These are phyloP conservation scores for Numida meleagris DNA, from an alignment of 2,113 vertebrate genomes.

Conservation along the genomic window DNA sequence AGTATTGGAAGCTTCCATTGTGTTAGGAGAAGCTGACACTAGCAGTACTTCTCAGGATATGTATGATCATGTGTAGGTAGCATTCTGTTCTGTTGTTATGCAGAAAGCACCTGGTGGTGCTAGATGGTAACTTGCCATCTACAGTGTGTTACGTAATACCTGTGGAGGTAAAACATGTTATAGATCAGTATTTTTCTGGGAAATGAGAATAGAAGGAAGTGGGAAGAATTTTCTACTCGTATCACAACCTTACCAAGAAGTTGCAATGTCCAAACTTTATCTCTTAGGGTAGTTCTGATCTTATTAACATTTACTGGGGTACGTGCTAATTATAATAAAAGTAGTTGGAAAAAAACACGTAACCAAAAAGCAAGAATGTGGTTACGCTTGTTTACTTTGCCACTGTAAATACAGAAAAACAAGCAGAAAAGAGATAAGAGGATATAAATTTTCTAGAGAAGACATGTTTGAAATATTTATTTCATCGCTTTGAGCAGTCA, in stretches of 20 bases:
- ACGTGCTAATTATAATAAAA: neutral
- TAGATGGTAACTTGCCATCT: neutral
- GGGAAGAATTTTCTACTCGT: neutral
- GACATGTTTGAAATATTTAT: neutral
- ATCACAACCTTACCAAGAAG: neutral
- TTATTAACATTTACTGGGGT: neutral
- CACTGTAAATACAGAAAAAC: neutral
- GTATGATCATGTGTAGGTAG: neutral
- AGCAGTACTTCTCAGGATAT: neutral
- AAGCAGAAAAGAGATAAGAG: neutral
- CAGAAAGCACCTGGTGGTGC: neutral
- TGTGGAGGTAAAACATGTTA: neutral
- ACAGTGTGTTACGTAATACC: neutral
- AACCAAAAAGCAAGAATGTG: neutral
- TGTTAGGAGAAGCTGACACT: neutral
- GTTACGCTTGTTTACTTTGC: neutral
- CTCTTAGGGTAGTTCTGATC: neutral
- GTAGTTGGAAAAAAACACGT: neutral
- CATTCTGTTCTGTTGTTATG: neutral
- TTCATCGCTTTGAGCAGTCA: neutral
- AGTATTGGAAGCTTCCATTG: rapidly evolving
- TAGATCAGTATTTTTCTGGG: neutral
- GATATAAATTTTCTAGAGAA: neutral
- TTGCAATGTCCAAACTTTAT: neutral
- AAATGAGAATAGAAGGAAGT: neutral